Evolutionary conservation across 2,113 vertebrate species (phyloP).

Genomic region (Petaurus breviceps): DNA sequence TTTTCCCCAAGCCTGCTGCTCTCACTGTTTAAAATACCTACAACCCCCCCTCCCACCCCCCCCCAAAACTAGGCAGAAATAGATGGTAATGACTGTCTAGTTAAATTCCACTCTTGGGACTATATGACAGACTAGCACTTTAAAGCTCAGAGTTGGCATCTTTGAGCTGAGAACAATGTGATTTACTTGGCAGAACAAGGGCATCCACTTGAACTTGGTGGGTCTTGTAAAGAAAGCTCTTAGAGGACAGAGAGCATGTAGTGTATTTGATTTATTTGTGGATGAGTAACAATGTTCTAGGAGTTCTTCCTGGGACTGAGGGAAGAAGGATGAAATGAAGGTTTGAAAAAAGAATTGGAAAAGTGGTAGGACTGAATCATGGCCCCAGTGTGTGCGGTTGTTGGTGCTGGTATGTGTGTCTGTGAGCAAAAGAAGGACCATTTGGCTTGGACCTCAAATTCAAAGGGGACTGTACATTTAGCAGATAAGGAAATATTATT

Average conservation of each 20-base stretch:
- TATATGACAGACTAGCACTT: background rate
- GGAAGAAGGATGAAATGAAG: constrained; percentile 12
- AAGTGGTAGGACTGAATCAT: background rate
- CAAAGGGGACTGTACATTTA: background rate
- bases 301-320: background rate
- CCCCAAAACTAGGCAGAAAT: background rate
- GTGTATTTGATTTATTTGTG: background rate
- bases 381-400: background rate
- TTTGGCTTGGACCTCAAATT: background rate
- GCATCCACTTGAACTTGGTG: background rate
- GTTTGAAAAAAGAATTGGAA: constrained; percentile 19
- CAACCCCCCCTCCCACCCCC: too few species aligned
- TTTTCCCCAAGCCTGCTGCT: background rate
- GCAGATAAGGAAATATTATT: background rate
- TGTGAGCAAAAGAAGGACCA: background rate
- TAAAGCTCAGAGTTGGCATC: background rate
- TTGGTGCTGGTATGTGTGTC: background rate
- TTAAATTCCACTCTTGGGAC: background rate
- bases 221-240: background rate
- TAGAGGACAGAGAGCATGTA: background rate
- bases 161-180: background rate
- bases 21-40: background rate
- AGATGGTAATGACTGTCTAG: background rate
- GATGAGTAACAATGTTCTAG: background rate
- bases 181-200: background rate